Evolutionary conservation across 2,888 invertebrate genomes (phyloP), one percentile per base, ranked within the genome.

Genomic region (Dasysyrphus albostriatus): DNA sequence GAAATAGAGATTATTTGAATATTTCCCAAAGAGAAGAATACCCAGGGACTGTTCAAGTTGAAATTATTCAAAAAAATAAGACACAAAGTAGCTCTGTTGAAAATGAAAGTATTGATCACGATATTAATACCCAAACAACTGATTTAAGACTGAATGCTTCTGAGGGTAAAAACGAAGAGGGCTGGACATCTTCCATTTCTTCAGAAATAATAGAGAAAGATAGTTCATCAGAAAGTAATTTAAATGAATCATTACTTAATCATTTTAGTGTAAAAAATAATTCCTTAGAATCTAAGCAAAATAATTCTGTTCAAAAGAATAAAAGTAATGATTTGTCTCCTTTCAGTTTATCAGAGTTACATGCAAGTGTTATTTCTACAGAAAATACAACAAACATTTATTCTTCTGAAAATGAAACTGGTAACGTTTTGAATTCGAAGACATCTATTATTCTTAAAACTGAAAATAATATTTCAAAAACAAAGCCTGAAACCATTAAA

Each of bases 141-240:
- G n/a, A 9, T 4, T 32, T 16, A 56, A 32, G 8, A 8, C 9
- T 19, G 6, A 39, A 37, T 37, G 6, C 16, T 34, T 14, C 2
- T n/a, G 3, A 56, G 14, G 24, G 0, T 29, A n/a, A 14, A 29
- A 29, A n/a, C 0, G 14, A 42, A 19, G 19, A 42, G 7, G 12
- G 8, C 4, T 61, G 61, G 61, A 42, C 24, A 8, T 61, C 39
- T 12, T 61, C 61, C 24, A 24, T 61, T 61, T 61, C 24, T 42
- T 16, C 61, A 14, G 61, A 61, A 5, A 16, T 42, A 12, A 3
- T 61, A 19, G 39, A 61, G 4, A 61, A 61, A 24, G 24, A 3
- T 4, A 24, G 14, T 39, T 39, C 14, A 8, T 24, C 39, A 24
- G 61, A 39, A 61, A 61, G 14, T 5, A 19, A 8, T 32, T 7